phyloP scores from a whole-genome alignment of 2,888 invertebrate genomes.

The Drosophila rellima region DNA sequence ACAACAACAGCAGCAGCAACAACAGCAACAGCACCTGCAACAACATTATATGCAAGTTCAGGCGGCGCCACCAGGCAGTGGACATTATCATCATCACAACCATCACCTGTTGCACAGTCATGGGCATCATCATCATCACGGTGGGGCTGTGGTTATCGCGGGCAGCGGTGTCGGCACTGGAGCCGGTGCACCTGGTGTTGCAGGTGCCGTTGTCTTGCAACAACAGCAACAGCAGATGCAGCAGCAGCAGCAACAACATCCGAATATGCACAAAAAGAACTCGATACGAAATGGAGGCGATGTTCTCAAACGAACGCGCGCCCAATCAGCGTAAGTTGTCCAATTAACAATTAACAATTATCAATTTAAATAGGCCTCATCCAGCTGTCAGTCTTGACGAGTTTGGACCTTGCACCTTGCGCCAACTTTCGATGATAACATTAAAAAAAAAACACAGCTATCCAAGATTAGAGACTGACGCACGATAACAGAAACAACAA shows the following conservation, averaged over 20 bases:
- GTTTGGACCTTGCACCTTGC: conserved; percentile 51
- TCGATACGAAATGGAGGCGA: conserved; percentile 88
- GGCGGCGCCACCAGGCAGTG: conserved; percentile 36
- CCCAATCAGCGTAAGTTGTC: conserved; percentile 89
- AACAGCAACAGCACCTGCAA: conserved; percentile 57
- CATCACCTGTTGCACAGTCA: conserved; percentile 83
- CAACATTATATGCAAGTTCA: conserved; percentile 69
- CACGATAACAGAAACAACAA: conserved; percentile 23
- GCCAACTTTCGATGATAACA: conserved; percentile 24
- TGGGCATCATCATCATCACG: conserved; percentile 83
- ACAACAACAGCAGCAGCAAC: conserved; percentile 58
- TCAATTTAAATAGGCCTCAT: conserved; percentile 3
- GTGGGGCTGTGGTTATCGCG: conserved; percentile 85
- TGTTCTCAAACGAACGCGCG: conserved; percentile 89
- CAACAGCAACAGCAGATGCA: conserved; percentile 82
- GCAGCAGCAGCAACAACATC: conserved; percentile 59
- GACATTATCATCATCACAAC: conserved; percentile 72
- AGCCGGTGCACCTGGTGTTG: conserved; percentile 55
- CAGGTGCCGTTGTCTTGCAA: conserved; percentile 41
- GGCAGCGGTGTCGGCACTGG: conserved; percentile 85
- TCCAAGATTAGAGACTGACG: conserved; percentile 31
- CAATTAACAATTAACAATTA: not conserved
- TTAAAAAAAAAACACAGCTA: conserved; percentile 1
- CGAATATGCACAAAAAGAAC: conserved; percentile 88
- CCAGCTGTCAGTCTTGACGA: conserved; percentile 27